These are phyloP conservation scores for Lasiurus cinereus DNA, from an alignment of 2,113 vertebrate species.

Conservation along the genomic window DNA sequence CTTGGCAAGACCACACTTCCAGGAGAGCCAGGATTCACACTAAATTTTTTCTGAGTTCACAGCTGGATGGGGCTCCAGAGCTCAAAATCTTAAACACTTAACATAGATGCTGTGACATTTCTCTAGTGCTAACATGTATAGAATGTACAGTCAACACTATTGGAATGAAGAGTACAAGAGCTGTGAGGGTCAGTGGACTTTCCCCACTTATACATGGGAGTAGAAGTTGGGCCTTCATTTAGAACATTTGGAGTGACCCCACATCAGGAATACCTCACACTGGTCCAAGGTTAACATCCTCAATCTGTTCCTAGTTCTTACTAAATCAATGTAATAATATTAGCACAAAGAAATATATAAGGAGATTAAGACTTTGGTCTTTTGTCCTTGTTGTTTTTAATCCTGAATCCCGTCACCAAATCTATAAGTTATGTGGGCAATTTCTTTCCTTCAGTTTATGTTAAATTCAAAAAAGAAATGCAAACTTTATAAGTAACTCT, in stretches of 20 bases:
- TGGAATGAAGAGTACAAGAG: background rate
- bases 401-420: background rate
- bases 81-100: background rate
- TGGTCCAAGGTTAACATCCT: background rate
- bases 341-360: background rate
- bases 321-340: background rate
- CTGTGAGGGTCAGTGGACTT: background rate
- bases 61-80: background rate
- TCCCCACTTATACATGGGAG: background rate
- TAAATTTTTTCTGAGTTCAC: background rate
- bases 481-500: background rate
- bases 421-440: background rate
- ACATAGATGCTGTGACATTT: background rate
- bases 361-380: background rate
- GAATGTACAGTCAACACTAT: background rate
- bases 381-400: slow-evolving; percentile 32
- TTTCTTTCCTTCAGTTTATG: background rate
- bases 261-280: background rate
- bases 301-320: background rate
- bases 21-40: background rate
- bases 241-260: background rate
- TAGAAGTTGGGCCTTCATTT: background rate
- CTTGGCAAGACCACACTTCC: background rate
- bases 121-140: background rate
- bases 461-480: background rate